A percentile compares a stretch with the other conserved stretches of the same genome.
Evolutionary conservation across 2,113 vertebrate genomes (phyloP).

Genomic region (Gambusia holbrooki): DNA sequence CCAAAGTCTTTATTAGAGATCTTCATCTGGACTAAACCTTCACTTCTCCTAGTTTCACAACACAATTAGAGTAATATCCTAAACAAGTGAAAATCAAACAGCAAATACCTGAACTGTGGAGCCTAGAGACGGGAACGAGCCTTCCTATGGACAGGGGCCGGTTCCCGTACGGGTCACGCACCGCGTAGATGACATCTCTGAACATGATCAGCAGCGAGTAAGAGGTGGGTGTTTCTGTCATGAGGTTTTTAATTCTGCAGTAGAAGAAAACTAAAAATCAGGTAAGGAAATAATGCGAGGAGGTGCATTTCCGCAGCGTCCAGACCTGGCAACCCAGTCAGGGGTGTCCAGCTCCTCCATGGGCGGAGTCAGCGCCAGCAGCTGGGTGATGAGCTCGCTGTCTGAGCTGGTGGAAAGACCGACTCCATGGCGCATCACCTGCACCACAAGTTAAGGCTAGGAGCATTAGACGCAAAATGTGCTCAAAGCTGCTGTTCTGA

Average conservation of each 20-base stretch:
- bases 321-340: slow-evolving; percentile 93
- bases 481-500: too few species aligned
- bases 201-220: slow-evolving; percentile 96
- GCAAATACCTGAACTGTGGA: slow-evolving; percentile 77
- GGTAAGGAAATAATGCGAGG: background rate
- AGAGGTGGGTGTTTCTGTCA: slow-evolving; percentile 93
- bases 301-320: background rate
- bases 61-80: background rate
- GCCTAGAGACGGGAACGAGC: slow-evolving; percentile 89
- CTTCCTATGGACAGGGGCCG: slow-evolving; percentile 93
- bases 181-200: slow-evolving; percentile 94
- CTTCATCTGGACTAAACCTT: background rate
- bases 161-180: slow-evolving; percentile 96
- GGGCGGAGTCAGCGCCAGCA: slow-evolving; percentile 94
- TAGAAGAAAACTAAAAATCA: slow-evolving; percentile 8
- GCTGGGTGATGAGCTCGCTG: slow-evolving; percentile 97
- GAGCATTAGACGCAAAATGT: too few species aligned
- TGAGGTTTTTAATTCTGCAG: slow-evolving; percentile 94
- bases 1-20: background rate
- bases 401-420: slow-evolving; percentile 96
- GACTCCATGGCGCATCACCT: slow-evolving; percentile 96
- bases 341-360: slow-evolving; percentile 89
- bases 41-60: background rate
- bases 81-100: background rate
- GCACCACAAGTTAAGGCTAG: slow-evolving; percentile 12